A percentile compares a stretch with the other conserved stretches of the same genome.
Evolutionary conservation across 2,888 invertebrate genomes (phyloP).

Genomic region (Pollenia amentaria): DNA sequence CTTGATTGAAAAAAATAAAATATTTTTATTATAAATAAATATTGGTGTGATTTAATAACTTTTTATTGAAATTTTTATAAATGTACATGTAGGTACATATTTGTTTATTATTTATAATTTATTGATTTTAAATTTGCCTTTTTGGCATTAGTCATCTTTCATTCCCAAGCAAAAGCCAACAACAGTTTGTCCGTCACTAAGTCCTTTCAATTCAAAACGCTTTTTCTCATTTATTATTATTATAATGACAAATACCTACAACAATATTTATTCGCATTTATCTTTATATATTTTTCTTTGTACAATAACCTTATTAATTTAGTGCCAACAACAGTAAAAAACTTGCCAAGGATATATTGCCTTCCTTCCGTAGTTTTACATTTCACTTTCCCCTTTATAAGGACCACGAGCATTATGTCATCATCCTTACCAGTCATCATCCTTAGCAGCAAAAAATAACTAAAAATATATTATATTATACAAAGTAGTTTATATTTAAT

Average conservation of each 20-base stretch:
- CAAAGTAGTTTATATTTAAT: conserved; percentile 7
- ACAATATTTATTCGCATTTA: background rate
- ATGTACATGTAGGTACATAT: background rate
- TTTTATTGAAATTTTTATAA: conserved; percentile 5
- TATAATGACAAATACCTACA: background rate
- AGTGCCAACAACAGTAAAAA: conserved; percentile 31
- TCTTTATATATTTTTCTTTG: background rate
- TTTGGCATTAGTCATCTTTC: conserved; percentile 59
- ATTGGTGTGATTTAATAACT: conserved; percentile 44
- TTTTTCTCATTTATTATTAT: no score
- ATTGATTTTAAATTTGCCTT: conserved; percentile 57
- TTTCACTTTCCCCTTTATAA: conserved; percentile 23
- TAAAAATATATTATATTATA: conserved; percentile 11
- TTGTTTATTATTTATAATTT: conserved; percentile 15
- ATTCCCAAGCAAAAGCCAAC: conserved; percentile 10
- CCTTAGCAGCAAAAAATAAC: conserved; percentile 9
- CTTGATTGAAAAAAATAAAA: conserved; percentile 5
- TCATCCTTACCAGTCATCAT: conserved; percentile 19
- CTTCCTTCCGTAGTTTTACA: background rate
- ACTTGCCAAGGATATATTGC: conserved; percentile 49
- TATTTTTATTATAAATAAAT: background rate
- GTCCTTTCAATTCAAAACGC: conserved; percentile 14
- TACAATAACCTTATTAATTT: conserved; percentile 45
- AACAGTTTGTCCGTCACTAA: conserved; percentile 3
- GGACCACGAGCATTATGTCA: conserved; percentile 53